These are phyloP conservation scores for Pao palembangensis DNA, from an alignment of 2,113 vertebrate genomes.

Conservation along the genomic window DNA sequence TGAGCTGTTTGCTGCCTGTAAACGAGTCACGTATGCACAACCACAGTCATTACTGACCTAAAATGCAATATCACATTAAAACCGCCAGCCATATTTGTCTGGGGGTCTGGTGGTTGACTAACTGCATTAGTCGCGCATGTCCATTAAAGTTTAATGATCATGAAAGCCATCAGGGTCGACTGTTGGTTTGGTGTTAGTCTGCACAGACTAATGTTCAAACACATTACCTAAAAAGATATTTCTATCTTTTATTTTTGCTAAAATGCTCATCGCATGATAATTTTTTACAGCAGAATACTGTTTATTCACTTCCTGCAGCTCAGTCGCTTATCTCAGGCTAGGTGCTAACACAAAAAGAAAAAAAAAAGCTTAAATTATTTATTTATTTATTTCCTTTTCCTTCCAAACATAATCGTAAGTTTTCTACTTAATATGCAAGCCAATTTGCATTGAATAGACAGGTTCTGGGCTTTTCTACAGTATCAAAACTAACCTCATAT, in stretches of 20 bases:
- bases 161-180: constrained; percentile 45
- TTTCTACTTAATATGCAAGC: constrained; percentile 14
- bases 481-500: constrained; percentile 19
- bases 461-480: constrained; percentile 10
- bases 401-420: constrained; percentile 12
- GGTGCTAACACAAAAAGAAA: constrained; percentile 14
- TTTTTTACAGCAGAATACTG: constrained; percentile 11
- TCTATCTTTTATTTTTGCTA: not conserved
- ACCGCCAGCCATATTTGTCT: constrained; percentile 46
- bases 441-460: constrained; percentile 28
- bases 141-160: constrained; percentile 67
- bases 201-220: constrained; percentile 33
- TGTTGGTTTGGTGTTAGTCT: constrained; percentile 48
- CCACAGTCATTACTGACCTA: constrained; percentile 7
- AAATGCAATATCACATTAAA: constrained; percentile 49
- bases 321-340: constrained; percentile 17
- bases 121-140: constrained; percentile 54
- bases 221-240: constrained; percentile 32
- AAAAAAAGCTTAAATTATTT: not conserved
- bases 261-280: constrained; percentile 18
- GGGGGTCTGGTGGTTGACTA: constrained; percentile 42
- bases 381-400: constrained; percentile 13
- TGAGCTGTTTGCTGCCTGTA: constrained; percentile 47
- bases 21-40: constrained; percentile 35
- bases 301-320: constrained; percentile 6